These are phyloP conservation scores for Trachemys scripta DNA, from an alignment of 2,113 vertebrate genomes.

Conservation along the genomic window DNA sequence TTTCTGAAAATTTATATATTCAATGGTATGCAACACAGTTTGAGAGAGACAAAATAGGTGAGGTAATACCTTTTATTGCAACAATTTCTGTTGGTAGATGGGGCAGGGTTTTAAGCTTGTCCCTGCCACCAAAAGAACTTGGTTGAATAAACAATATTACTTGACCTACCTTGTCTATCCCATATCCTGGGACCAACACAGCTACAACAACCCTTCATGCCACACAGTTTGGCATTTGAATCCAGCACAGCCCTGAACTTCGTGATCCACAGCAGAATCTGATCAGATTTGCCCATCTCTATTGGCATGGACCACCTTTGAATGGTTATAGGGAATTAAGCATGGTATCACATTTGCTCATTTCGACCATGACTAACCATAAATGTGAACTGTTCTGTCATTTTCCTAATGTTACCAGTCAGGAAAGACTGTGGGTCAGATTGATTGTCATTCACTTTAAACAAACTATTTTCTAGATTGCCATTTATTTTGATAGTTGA, in stretches of 20 bases:
- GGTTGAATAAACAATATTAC: background rate
- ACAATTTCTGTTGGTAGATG: background rate
- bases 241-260: background rate
- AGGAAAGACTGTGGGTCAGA: background rate
- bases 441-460: background rate
- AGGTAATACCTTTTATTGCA: background rate
- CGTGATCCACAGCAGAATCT: background rate
- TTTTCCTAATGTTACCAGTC: background rate
- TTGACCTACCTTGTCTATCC: background rate
- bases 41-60: background rate
- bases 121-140: background rate
- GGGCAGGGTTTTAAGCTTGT: background rate
- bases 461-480: background rate
- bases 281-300: background rate
- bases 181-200: background rate
- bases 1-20: background rate
- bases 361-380: background rate
- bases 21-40: background rate
- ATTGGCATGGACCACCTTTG: background rate
- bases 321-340: background rate
- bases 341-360: background rate
- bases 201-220: background rate
- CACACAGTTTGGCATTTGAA: background rate
- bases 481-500: background rate
- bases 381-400: background rate